Base-by-base conservation (phyloP, 2,113 vertebrate species). In the Tachysurus vachellii region DNA sequence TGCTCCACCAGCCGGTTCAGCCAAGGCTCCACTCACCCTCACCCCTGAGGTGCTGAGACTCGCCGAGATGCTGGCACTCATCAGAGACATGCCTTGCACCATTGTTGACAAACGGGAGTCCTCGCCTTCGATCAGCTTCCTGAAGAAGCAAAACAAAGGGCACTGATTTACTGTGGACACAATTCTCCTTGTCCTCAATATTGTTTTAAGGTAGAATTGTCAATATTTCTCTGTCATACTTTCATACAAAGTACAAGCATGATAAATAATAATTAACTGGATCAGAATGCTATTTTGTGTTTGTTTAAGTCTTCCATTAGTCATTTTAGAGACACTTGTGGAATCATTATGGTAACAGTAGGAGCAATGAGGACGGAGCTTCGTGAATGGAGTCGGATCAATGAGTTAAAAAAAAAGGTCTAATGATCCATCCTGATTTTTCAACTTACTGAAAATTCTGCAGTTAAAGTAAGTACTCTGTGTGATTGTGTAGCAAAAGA, bases 111-210 rank as follows among this genome's bases (percentile, higher is more conserved):
- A 92, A 8, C 95, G 92, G 61, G 85, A 92, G 83, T 95, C 95
- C 85, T 96, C 95, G 19, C 94, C 94, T 68, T 96, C 95, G 3
- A 95, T 95, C 88, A 96, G 91, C 85, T 95, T 95, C 91, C 95
- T 96, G 80, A 54, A 11, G 80, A 75, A 89, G 11, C 54, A 82
- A 59, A 57, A 28, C 1, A 70, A 5, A 70, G 3, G 28, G 13
- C 68, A 21, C 21, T 14, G 6, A 84, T 36, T 42, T 57, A 17
- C 83, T 28, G 0, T 57, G 61, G 42, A 14, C 13, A 36, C 28
- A 7, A 70, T 66, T 66, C 62, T 66, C n/a, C n/a, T 64, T 59
- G 23, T 62, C 61, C 21, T n/a, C 23, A 5, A 23, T 53, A 68
- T 57, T 17, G 31, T 57, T 23, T 62, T 11, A 12, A n/a, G 36